A percentile compares a stretch with the other conserved stretches of the same genome.
Conservation (phyloP, 2,113 vertebrate species). For the Tautogolabrus adspersus region DNA sequence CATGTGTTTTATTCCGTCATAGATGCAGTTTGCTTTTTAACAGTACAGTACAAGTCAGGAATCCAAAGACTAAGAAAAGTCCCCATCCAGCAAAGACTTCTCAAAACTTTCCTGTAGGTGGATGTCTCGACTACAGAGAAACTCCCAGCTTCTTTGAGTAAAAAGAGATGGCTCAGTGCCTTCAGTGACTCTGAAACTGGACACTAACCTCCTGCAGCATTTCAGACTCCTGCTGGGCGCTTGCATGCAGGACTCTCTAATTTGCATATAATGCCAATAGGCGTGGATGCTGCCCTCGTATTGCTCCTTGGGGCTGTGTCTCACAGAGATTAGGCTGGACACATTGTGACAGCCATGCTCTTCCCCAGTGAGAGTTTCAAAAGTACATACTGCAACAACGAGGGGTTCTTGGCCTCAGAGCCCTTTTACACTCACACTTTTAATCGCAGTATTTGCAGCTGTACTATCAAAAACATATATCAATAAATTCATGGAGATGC, state of each 20-base stretch:
- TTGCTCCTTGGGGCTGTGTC: conserved; percentile 37
- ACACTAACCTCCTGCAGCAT: conserved; percentile 35
- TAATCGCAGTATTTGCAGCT: not conserved
- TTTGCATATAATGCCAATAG: conserved; percentile 56
- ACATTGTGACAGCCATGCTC: conserved; percentile 29
- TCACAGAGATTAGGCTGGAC: conserved; percentile 45
- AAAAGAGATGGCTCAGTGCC: conserved; percentile 12
- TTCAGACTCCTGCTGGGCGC: conserved; percentile 40
- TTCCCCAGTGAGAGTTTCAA: conserved; percentile 29
- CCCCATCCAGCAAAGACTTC: too few species aligned
- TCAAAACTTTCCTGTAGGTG: not conserved
- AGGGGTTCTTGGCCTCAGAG: not conserved
- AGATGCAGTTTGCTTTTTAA: too few species aligned
- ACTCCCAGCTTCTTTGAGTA: not conserved
- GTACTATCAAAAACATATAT: not conserved
- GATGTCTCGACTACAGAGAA: conserved; percentile 12
- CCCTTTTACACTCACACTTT: not conserved
- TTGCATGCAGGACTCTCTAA: conserved; percentile 38
- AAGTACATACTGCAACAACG: not conserved
- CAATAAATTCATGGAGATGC: conserved; percentile 26
- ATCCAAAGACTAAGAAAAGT: too few species aligned
- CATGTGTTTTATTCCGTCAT: too few species aligned
- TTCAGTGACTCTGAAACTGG: conserved; percentile 21
- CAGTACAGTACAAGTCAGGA: too few species aligned
- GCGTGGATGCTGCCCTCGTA: conserved; percentile 7